A percentile compares a stretch with the other conserved stretches of the same genome.
Evolutionary conservation across 2,797 vertebrate genomes (phyloP).

Genomic region (Decapterus maruadsi): DNA sequence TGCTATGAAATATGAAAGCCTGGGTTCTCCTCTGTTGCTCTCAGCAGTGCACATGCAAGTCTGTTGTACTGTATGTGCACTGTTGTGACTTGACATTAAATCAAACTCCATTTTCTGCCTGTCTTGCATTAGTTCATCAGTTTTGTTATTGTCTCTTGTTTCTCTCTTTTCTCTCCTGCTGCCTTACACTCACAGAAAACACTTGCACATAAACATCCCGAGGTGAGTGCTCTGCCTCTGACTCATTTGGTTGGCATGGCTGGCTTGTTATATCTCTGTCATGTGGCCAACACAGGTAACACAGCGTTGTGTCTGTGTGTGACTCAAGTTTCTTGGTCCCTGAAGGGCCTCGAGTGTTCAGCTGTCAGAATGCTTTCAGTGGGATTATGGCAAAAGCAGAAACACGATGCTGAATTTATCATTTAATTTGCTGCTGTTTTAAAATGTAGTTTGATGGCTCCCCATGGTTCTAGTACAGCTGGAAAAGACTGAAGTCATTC

Average conservation of each 20-base stretch:
- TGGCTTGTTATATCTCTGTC: constrained; percentile 25
- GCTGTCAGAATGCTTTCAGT: constrained; percentile 34
- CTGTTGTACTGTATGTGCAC: background rate
- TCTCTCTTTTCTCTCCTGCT: constrained; percentile 1
- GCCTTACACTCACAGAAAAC: constrained; percentile 3
- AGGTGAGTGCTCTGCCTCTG: constrained; percentile 39
- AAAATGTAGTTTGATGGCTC: constrained; percentile 10
- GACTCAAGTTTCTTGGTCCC: constrained; percentile 17
- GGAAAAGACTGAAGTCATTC: background rate
- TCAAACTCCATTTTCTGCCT: constrained; percentile 22
- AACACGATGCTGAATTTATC: constrained; percentile 21
- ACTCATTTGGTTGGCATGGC: constrained; percentile 38
- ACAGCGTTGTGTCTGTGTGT: constrained; percentile 17
- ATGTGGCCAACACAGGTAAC: constrained; percentile 29
- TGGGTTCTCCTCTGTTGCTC: constrained; percentile 15
- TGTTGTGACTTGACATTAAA: constrained; percentile 20
- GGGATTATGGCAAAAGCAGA: constrained; percentile 24
- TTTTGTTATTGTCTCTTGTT: constrained; percentile 4
- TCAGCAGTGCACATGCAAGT: constrained; percentile 17
- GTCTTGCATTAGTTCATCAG: constrained; percentile 1
- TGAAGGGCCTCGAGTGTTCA: constrained; percentile 9
- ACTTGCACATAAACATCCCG: constrained; percentile 4
- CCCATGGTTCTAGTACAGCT: background rate
- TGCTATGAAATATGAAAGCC: constrained; percentile 16
- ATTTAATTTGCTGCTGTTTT: constrained; percentile 15